These are phyloP conservation scores for Poecilobothrus nobilitatus DNA, from an alignment of 2,888 invertebrate species.

Conservation along the genomic window DNA sequence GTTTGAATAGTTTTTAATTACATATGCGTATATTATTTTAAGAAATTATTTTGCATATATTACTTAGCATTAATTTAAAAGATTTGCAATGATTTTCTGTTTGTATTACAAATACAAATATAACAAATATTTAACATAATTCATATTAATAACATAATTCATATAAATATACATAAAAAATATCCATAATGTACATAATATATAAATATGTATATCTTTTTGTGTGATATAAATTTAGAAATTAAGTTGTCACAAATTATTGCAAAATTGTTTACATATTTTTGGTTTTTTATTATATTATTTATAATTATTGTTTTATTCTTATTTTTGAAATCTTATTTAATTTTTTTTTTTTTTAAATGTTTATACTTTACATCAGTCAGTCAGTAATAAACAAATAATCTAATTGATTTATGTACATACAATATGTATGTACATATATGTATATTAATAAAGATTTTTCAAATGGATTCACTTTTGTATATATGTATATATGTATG, in stretches of 20 bases:
- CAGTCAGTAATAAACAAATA: no score
- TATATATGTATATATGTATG: no score
- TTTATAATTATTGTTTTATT: no score
- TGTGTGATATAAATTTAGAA: not conserved
- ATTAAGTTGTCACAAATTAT: conserved; percentile 1
- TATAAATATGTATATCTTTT: no score
- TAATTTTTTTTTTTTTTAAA: no score
- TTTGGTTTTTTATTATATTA: not conserved
- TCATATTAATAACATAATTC: not conserved
- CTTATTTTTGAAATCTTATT: no score
- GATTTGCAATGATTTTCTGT: not conserved
- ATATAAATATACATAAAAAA: not conserved
- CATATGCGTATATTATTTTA: not conserved
- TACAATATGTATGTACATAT: no score
- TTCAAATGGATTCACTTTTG: no score
- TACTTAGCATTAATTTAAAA: not conserved
- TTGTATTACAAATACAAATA: not conserved
- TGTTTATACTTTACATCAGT: no score
- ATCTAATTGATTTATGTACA: no score
- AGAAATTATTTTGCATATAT: not conserved
- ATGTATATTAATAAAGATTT: no score
- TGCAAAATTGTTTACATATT: not conserved
- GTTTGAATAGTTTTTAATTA: not conserved
- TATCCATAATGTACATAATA: not conserved
- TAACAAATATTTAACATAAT: no score